A percentile compares a stretch with the other conserved stretches of the same genome.
These are phyloP conservation scores for Muntiacus muntjak DNA, from an alignment of 2,113 vertebrate genomes.

Conservation along the genomic window DNA sequence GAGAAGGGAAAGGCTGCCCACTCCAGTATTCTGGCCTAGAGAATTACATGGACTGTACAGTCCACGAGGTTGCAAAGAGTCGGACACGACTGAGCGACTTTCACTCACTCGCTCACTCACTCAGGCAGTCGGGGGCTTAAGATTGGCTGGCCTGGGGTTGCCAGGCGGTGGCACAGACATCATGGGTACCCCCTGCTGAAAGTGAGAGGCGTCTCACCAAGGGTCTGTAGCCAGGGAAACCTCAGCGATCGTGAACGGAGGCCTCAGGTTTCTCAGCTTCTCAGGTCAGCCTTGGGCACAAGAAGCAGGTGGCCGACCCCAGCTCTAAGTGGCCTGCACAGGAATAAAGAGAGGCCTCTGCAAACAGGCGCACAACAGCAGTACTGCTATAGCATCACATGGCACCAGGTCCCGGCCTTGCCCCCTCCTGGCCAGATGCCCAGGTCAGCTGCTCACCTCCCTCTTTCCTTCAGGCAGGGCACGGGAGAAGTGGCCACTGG, in stretches of 20 bases:
- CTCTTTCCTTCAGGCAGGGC: neutral
- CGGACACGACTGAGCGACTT: accelerated
- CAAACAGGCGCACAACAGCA: accelerated
- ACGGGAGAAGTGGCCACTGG: neutral
- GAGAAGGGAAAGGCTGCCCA: neutral
- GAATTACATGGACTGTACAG: neutral
- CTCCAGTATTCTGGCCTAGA: neutral
- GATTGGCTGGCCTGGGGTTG: neutral
- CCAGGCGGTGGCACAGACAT: neutral
- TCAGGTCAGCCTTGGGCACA: neutral
- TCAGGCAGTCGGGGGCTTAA: neutral
- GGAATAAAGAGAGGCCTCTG: neutral
- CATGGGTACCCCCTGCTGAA: accelerated
- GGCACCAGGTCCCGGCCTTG: neutral
- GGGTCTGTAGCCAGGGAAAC: neutral
- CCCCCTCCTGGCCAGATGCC: neutral
- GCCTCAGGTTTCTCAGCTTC: neutral
- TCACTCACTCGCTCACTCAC: accelerated
- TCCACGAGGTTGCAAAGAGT: neutral
- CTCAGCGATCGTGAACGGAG: accelerated
- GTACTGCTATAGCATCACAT: accelerated
- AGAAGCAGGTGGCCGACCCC: accelerated
- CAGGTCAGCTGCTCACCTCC: accelerated
- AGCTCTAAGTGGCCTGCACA: neutral
- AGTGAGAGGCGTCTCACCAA: neutral